Conservation (phyloP, 1,140 invertebrate species). For the Radopholus similis region DNA sequence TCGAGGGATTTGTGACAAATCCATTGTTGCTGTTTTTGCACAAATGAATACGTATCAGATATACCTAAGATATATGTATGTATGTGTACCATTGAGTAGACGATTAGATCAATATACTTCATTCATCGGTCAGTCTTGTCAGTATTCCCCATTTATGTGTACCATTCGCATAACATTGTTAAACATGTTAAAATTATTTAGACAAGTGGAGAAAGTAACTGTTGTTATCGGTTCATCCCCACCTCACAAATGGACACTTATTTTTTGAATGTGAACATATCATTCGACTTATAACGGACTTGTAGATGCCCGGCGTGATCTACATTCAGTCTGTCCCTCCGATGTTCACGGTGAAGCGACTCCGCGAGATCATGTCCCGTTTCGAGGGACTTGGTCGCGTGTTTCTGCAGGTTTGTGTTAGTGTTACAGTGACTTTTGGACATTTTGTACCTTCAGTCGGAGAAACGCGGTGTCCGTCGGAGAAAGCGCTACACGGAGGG, state of each 20-base stretch:
- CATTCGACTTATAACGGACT: neutral
- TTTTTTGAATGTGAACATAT: neutral
- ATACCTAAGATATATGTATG: too few species aligned
- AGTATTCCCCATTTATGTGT: too few species aligned
- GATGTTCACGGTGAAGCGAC: constrained; percentile 53
- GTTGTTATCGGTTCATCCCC: neutral
- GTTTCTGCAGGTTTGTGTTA: constrained; percentile 51
- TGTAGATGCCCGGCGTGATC: constrained; percentile 47
- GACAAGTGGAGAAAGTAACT: too few species aligned
- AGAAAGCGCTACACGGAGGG: constrained; percentile 78
- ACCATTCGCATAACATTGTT: too few species aligned
- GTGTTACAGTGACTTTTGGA: constrained; percentile 1
- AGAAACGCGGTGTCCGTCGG: constrained; percentile 50
- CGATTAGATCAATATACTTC: too few species aligned
- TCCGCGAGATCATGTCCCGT: constrained; percentile 46
- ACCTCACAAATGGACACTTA: neutral
- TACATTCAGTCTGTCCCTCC: constrained; percentile 58
- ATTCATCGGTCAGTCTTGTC: too few species aligned
- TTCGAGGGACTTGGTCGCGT: constrained; percentile 58
- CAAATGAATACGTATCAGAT: too few species aligned
- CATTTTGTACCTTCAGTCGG: constrained; percentile 36
- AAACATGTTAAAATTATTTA: too few species aligned
- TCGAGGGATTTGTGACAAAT: too few species aligned
- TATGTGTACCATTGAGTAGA: too few species aligned
- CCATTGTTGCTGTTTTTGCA: too few species aligned